Evolutionary conservation across 2,113 vertebrate species (phyloP).

Genomic region (Salminus brasiliensis): DNA sequence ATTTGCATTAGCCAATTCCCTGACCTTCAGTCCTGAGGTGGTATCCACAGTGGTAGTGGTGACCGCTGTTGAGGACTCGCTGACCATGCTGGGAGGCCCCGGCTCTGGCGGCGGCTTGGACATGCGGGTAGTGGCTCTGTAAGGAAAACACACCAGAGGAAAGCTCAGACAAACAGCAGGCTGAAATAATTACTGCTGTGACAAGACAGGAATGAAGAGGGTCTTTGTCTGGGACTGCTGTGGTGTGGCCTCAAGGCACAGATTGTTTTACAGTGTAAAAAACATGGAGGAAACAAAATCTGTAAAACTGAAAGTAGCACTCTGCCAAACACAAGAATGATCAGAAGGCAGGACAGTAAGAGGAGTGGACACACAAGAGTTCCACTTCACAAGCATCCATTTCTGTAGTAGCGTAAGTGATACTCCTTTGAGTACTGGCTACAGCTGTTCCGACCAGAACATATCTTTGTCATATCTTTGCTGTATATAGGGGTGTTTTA

Average conservation of each 20-base stretch:
- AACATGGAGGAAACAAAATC: background rate
- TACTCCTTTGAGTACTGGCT: background rate
- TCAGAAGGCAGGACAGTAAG: constrained; percentile 1
- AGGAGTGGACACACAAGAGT: constrained; percentile 9
- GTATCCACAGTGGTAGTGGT: constrained; percentile 82
- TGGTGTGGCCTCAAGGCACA: background rate
- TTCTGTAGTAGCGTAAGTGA: background rate
- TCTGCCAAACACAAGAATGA: background rate
- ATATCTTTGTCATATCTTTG: too few relatives aligned
- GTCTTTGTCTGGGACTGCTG: too few relatives aligned
- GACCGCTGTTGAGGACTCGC: constrained; percentile 83
- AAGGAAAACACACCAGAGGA: constrained; percentile 50
- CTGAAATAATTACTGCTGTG: background rate
- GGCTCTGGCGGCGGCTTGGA: constrained; percentile 85
- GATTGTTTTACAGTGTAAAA: background rate
- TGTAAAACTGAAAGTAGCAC: background rate
- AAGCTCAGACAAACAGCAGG: constrained; percentile 9
- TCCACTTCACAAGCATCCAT: background rate
- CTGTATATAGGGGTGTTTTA: background rate
- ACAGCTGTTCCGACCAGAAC: background rate
- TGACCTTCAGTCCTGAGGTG: constrained; percentile 84
- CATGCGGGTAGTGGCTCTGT: constrained; percentile 86
- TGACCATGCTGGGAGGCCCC: constrained; percentile 93
- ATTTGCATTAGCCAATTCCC: constrained; percentile 9
- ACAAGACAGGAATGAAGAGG: background rate